Percentiles rank a stretch among this genome's conserved stretches.
Conservation (phyloP, 2,113 vertebrate genomes). For the Scomber colias region DNA sequence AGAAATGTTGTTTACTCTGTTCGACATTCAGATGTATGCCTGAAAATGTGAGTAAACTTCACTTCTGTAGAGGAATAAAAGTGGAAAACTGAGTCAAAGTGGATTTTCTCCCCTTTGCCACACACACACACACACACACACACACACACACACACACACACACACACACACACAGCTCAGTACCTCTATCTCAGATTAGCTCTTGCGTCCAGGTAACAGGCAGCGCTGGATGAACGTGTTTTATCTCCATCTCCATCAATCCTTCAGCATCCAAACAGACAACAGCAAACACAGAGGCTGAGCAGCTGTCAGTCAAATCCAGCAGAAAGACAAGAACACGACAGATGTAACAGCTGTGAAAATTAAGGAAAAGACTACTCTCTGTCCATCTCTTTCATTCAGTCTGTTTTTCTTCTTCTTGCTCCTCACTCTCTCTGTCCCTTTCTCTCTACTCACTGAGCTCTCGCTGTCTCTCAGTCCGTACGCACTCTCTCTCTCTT, state of each 20-base stretch:
- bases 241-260: slow-evolving; percentile 58
- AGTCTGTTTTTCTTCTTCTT: background rate
- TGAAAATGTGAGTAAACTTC: background rate
- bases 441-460: slow-evolving; percentile 31
- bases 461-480: slow-evolving; percentile 21
- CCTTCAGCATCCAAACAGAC: slow-evolving; percentile 48
- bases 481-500: slow-evolving; percentile 26
- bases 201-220: slow-evolving; percentile 50
- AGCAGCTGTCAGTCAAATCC: slow-evolving; percentile 37
- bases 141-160: slow-evolving; percentile 14
- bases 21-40: background rate
- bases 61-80: background rate
- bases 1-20: background rate
- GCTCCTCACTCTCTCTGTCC: slow-evolving; percentile 10
- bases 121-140: background rate
- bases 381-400: slow-evolving; percentile 20
- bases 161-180: background rate
- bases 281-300: slow-evolving; percentile 37
- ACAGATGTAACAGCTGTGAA: background rate
- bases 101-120: background rate
- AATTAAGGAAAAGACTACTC: background rate
- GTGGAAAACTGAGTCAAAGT: background rate
- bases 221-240: slow-evolving; percentile 13
- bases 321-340: background rate
- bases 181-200: slow-evolving; percentile 68